Evolutionary conservation across 2,113 vertebrate species (phyloP), one percentile per base, ranked within the genome.

Genomic region (Cyphomyrus plagiostoma): DNA sequence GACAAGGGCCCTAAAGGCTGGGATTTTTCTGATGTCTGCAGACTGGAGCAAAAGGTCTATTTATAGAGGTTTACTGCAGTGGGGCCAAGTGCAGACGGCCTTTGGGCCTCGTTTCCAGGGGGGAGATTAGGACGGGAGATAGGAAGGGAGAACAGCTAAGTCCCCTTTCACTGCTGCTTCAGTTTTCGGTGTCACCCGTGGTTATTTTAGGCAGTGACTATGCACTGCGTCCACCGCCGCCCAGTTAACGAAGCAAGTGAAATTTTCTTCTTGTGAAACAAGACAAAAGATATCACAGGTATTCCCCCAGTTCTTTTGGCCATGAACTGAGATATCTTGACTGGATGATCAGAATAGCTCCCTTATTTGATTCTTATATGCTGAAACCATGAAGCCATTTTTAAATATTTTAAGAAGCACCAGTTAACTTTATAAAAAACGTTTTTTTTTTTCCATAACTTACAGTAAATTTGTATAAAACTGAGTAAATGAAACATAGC

Each of bases 121-220:
- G 58, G 82, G 87, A 56, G 53, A 88, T 84, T 89, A 49, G 87
- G 48, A 87, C 62, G 74, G 87, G 62, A 87, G 80, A 86, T 49
- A 62, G 89, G 89, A 84, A 89, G 88, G 83, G 89, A 56, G 92
- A 91, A 93, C 92, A 92, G 90, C 91, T 92, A 91, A 93, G 89
- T 91, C 92, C 58, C 39, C 45, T 86, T 86, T 56, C 87, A 39
- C 87, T 42, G 56, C 56, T 62, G 39, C 53, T 88, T 45, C 56
- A 88, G 87, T 70, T 88, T 46, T 26, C 23, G 23, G 42, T 35
- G 50, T 87, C 85, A 70, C 87, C 56, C 30, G 23, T 70, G 87
- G 21, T 42, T 88, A 70, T 66, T 70, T 48, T 88, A 58, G 45
- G 56, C 87, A 70, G 87, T 17, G 62, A 45, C 56, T 48, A 11